Evolutionary conservation across 2,888 invertebrate species (phyloP).

Genomic region (Agrochola litura): DNA sequence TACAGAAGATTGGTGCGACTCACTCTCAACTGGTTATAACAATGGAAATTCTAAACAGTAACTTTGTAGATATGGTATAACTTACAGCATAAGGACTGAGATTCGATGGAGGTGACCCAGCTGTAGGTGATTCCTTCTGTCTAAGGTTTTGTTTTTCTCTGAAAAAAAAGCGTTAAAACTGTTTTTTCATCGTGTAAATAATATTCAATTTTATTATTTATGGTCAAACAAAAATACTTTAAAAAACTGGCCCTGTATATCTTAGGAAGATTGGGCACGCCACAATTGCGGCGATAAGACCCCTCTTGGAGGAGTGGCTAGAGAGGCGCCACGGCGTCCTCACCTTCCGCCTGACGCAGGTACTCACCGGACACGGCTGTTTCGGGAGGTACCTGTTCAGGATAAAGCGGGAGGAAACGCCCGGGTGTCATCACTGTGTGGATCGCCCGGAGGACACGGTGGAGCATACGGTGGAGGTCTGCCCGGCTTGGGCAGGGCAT

Average conservation of each 20-base stretch:
- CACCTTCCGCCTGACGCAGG: too few species aligned
- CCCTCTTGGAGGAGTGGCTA: too few species aligned
- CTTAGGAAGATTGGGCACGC: too few species aligned
- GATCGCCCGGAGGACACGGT: too few species aligned
- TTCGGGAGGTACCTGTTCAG: too few species aligned
- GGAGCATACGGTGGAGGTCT: too few species aligned
- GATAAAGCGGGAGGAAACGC: too few species aligned
- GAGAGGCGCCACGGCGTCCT: too few species aligned
- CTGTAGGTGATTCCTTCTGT: background rate
- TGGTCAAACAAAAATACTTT: background rate
- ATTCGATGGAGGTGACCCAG: background rate
- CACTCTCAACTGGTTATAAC: background rate
- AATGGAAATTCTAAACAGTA: background rate
- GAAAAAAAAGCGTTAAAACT: background rate
- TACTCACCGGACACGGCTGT: too few species aligned
- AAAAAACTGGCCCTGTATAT: background rate
- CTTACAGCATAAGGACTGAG: conserved; percentile 73
- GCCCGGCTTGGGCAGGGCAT: too few species aligned
- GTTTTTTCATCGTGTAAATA: background rate
- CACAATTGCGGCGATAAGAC: too few species aligned
- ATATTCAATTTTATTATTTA: background rate
- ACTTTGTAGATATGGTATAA: conserved; percentile 8
- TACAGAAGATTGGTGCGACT: background rate
- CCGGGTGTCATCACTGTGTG: too few species aligned
- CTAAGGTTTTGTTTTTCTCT: background rate